phyloP scores from a whole-genome alignment of 2,888 invertebrate species.

The Ecliptopera silaceata region DNA sequence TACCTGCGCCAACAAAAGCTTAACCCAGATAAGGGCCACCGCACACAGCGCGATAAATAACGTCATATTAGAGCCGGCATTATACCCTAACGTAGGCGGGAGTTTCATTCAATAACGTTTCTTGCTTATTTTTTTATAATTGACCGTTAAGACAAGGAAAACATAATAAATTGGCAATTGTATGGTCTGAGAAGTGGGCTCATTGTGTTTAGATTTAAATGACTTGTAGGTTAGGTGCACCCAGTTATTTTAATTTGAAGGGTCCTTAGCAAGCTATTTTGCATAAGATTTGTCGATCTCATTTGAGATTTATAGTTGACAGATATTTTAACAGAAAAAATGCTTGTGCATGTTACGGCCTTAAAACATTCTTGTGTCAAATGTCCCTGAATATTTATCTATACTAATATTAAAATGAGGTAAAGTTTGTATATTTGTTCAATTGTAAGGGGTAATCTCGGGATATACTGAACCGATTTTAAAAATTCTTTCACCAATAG shows the following conservation, averaged over 20 bases:
- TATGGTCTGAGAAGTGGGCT: slow-evolving; percentile 12
- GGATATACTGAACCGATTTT: no score
- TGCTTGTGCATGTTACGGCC: no score
- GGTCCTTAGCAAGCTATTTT: not conserved
- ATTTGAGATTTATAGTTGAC: not conserved
- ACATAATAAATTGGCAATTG: slow-evolving; percentile 22
- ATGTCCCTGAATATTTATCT: no score
- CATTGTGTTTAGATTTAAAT: slow-evolving; percentile 20
- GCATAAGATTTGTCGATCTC: not conserved
- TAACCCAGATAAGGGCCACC: slow-evolving; percentile 63
- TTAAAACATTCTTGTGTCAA: no score
- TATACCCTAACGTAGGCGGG: slow-evolving; percentile 56
- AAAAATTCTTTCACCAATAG: no score
- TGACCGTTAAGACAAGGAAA: slow-evolving; percentile 28
- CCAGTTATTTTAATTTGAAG: not conserved
- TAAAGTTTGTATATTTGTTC: no score
- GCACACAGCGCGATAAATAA: slow-evolving; percentile 69
- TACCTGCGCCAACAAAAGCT: slow-evolving; percentile 58
- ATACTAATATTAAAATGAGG: no score
- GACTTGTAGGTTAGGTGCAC: slow-evolving; percentile 5
- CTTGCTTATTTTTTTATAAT: slow-evolving; percentile 40
- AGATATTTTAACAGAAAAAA: no score
- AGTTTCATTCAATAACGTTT: slow-evolving; percentile 33
- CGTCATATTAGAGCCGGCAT: slow-evolving; percentile 67
- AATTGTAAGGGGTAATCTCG: no score